A percentile compares a stretch with the other conserved stretches of the same genome.
These are phyloP conservation scores for Mystacides longicornis DNA, from an alignment of 2,888 invertebrate genomes.

Conservation along the genomic window DNA sequence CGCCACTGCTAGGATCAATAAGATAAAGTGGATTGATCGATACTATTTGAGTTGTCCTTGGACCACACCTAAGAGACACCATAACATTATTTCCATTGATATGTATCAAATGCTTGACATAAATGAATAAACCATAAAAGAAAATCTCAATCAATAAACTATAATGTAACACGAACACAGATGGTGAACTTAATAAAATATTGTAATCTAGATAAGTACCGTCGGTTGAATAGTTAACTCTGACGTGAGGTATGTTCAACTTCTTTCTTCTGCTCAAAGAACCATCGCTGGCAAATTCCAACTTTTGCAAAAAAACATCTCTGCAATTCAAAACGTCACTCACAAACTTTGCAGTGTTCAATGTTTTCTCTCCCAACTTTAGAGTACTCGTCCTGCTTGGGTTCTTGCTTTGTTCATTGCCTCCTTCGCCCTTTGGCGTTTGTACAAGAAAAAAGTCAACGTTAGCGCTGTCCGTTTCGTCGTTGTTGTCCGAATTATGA, in stretches of 20 bases:
- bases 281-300: conserved; percentile 45
- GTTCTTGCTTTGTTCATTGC: conserved; percentile 1
- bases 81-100: too few species aligned
- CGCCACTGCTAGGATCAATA: too few species aligned
- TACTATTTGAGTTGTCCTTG: too few species aligned
- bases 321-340: conserved; percentile 42
- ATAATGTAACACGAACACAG: too few species aligned
- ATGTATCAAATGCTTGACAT: too few species aligned
- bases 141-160: too few species aligned
- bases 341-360: conserved; percentile 34
- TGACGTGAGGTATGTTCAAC: conserved; percentile 14
- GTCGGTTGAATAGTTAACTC: conserved; percentile 16
- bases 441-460: conserved; percentile 23
- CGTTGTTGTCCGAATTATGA: not conserved
- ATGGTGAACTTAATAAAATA: too few species aligned
- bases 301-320: conserved; percentile 42
- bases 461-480: conserved; percentile 14
- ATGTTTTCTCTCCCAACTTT: conserved; percentile 29
- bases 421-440: conserved; percentile 6
- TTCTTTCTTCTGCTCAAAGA: conserved; percentile 42
- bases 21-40: too few species aligned
- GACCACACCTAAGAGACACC: too few species aligned
- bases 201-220: conserved; percentile 11
- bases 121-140: too few species aligned
- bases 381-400: conserved; percentile 27